Percentiles rank a stretch among this genome's conserved stretches.
These are phyloP conservation scores for Melanostigma gelatinosum DNA, from an alignment of 2,113 vertebrate species.

Conservation along the genomic window DNA sequence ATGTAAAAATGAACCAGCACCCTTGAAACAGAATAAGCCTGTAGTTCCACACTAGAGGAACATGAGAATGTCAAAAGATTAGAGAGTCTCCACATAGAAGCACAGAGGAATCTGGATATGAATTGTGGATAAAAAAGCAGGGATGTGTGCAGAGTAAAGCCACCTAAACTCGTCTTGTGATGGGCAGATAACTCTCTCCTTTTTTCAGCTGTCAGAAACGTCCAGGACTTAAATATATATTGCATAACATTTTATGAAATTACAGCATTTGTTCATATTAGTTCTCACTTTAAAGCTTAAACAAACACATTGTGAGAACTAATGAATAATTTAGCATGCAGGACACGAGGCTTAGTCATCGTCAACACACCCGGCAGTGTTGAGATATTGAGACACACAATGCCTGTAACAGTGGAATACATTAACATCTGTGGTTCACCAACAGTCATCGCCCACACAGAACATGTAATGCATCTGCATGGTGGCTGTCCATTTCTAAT, in stretches of 20 bases:
- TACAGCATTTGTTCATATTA: neutral
- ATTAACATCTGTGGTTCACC: constrained; percentile 19
- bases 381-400: neutral
- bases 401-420: fast-evolving
- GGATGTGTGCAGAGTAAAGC: constrained; percentile 13
- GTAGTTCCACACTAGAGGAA: constrained; percentile 50
- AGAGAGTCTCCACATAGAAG: constrained; percentile 44
- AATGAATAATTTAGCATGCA: neutral
- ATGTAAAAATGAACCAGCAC: constrained; percentile 65
- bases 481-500: constrained; percentile 2
- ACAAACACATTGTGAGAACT: neutral
- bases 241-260: neutral
- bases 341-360: neutral
- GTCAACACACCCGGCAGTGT: neutral
- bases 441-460: neutral
- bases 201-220: constrained; percentile 15
- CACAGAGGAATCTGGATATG: constrained; percentile 37
- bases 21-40: constrained; percentile 65
- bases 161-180: constrained; percentile 30
- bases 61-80: constrained; percentile 68
- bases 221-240: neutral
- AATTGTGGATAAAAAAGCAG: constrained; percentile 40
- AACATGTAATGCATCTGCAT: constrained; percentile 16
- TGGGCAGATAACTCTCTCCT: constrained; percentile 14
- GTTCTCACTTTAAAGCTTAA: neutral